A percentile compares a stretch with the other conserved stretches of the same genome.
Evolutionary conservation across 2,888 invertebrate genomes (phyloP).

Genomic region (Ptilodon capucinus): DNA sequence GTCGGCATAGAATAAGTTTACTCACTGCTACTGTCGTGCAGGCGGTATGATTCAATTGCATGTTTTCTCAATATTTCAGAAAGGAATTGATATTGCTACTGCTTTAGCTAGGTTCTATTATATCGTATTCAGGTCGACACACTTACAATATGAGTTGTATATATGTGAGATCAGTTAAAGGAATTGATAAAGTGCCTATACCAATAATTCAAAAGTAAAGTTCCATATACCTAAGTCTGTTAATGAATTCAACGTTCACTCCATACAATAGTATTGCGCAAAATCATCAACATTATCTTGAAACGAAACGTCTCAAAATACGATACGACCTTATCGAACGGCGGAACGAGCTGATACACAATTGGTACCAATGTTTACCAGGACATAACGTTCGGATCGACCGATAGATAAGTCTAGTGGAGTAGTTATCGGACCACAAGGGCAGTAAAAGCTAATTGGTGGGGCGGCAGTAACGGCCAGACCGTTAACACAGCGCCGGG

Average conservation of each 20-base stretch:
- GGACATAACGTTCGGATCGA: slow-evolving; percentile 58
- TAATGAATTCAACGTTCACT: slow-evolving; percentile 1
- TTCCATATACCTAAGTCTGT: no score
- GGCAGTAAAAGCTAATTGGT: slow-evolving; percentile 79
- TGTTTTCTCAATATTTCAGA: slow-evolving; percentile 20
- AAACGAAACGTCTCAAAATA: slow-evolving; percentile 10
- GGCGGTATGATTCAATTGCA: slow-evolving; percentile 34
- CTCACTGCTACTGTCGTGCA: slow-evolving; percentile 9
- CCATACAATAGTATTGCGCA: slow-evolving; percentile 1
- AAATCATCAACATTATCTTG: slow-evolving; percentile 23
- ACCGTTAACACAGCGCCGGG: slow-evolving; percentile 59
- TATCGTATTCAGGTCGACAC: not conserved
- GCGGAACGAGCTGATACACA: slow-evolving; percentile 31
- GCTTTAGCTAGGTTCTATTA: slow-evolving; percentile 1
- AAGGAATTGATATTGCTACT: slow-evolving; percentile 33
- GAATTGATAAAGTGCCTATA: no score
- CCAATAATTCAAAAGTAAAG: no score
- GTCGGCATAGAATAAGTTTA: not conserved
- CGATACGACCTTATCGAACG: slow-evolving; percentile 15
- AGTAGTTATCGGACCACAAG: slow-evolving; percentile 75
- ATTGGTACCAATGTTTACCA: slow-evolving; percentile 54
- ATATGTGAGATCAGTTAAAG: no score
- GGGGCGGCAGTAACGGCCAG: slow-evolving; percentile 62
- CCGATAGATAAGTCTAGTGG: slow-evolving; percentile 70
- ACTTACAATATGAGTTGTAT: not conserved